Percentiles rank a stretch among this genome's conserved stretches.
Conservation (phyloP, 2,113 vertebrate species). For the Triplophysa tibetana region DNA sequence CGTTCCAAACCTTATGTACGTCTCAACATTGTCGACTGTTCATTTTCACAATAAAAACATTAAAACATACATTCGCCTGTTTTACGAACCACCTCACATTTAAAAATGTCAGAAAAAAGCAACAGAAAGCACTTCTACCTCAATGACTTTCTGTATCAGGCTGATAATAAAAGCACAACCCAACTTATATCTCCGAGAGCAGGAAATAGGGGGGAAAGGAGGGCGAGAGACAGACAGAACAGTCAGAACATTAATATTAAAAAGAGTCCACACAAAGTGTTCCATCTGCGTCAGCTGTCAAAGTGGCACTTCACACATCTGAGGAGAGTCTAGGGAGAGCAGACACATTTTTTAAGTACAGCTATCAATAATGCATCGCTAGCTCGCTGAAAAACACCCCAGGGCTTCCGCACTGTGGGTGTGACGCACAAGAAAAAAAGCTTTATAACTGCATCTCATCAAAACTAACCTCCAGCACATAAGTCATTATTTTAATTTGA, state of each 20-base stretch:
- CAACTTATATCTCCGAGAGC: slow-evolving; percentile 9
- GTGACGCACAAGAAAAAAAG: slow-evolving; percentile 3
- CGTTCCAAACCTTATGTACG: not conserved
- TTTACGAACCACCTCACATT: not conserved
- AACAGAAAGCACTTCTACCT: not conserved
- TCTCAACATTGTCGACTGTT: not conserved
- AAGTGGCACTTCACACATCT: slow-evolving; percentile 6
- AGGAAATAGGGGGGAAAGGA: slow-evolving; percentile 8
- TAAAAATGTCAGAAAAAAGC: not conserved
- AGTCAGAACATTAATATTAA: slow-evolving; percentile 25
- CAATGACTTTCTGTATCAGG: not conserved
- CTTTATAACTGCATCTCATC: not conserved
- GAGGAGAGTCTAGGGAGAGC: not conserved
- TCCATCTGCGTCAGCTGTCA: slow-evolving; percentile 9
- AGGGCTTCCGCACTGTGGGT: not conserved
- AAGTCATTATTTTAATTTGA: not conserved
- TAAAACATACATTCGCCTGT: not conserved
- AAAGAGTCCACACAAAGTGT: slow-evolving; percentile 26
- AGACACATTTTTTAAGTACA: slow-evolving; percentile 2
- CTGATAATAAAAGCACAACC: not conserved
- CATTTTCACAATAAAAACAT: too few species aligned
- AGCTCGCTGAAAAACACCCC: not conserved
- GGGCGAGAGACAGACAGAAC: slow-evolving; percentile 37
- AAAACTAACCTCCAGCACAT: slow-evolving; percentile 7
- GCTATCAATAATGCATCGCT: slow-evolving; percentile 44